Base-by-base conservation (phyloP, 2,113 vertebrate species). In the Okapia johnstoni region DNA sequence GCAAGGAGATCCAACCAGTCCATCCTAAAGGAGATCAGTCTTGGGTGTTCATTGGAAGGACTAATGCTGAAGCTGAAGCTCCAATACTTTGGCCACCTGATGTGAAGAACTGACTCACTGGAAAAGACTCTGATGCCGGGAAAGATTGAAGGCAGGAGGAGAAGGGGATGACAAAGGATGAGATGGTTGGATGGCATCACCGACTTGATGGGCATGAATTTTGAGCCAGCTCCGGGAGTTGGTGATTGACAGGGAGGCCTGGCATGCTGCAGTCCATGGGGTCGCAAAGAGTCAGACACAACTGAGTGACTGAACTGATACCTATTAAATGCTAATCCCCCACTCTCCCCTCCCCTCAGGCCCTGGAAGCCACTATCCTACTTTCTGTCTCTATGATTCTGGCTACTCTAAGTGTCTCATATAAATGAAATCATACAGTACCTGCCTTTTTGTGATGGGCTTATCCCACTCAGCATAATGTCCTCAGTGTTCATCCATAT, bases 101-200 rank as follows among this genome's bases (percentile, higher is more conserved):
- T 70, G 19, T 0, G 0, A 70, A 36, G n/a, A 70, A 12, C 66
- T 70, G 66, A 70, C 66, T 70, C 66, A 36, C 9, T 70, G n/a
- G 66, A 36, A 70, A 70, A 70, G 63, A 8, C n/a, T 9, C 17
- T 70, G 63, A 36, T 36, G n/a, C 63, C 36, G 63, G 8, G n/a
- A 21, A 70, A 36, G 17, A 70, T 12, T 36, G 66, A 40, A 21
- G 17, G 63, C 63, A 21, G 63, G n/a, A 66, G 33, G 33, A 70
- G 63, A 70, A 40, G 66, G n/a, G 19, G 63, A 70, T 0, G 0
- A 36, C 19, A 70, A n/a, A 36, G n/a, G 19, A 70, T 0, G 2
- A 21, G 66, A 23, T 70, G 66, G n/a, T 70, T 40, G 66, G 6
- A 40, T 70, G 21, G 19, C 19, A 13, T 70, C n/a, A 70, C 66